phyloP scores from a whole-genome alignment of 2,888 invertebrate species.

The Pheosia gnoma region DNA sequence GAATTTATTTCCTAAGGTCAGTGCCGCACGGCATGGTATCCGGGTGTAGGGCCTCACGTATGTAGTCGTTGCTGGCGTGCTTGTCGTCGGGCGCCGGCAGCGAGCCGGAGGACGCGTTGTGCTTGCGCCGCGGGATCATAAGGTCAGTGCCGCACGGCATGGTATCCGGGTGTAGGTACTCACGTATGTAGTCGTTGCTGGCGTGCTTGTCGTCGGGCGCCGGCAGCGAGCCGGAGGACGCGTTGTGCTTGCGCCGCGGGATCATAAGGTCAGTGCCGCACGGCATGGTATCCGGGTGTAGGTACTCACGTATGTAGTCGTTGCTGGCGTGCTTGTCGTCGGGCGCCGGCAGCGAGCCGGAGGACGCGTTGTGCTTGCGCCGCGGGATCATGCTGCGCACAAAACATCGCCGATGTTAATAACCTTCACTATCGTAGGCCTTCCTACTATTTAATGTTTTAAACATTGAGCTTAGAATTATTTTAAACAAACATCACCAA shows the following conservation, averaged over 20 bases:
- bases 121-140: slow-evolving; percentile 79
- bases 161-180: slow-evolving; percentile 44
- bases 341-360: slow-evolving; percentile 74
- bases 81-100: slow-evolving; percentile 78
- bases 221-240: slow-evolving; percentile 75
- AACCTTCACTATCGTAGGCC: not conserved
- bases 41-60: slow-evolving; percentile 57
- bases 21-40: too few relatives aligned
- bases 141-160: too few relatives aligned
- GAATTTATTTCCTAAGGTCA: too few relatives aligned
- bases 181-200: slow-evolving; percentile 79
- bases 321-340: slow-evolving; percentile 81
- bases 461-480: too few relatives aligned
- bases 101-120: slow-evolving; percentile 78
- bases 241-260: slow-evolving; percentile 78
- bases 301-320: slow-evolving; percentile 74
- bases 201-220: slow-evolving; percentile 78
- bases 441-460: not conserved
- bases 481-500: too few relatives aligned
- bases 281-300: too few relatives aligned
- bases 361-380: slow-evolving; percentile 77
- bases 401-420: not conserved
- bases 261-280: slow-evolving; percentile 53
- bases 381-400: slow-evolving; percentile 74
- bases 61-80: slow-evolving; percentile 80